These are phyloP conservation scores for Drosophila nigromelanica DNA, from an alignment of 1,140 invertebrate genomes.

Conservation along the genomic window DNA sequence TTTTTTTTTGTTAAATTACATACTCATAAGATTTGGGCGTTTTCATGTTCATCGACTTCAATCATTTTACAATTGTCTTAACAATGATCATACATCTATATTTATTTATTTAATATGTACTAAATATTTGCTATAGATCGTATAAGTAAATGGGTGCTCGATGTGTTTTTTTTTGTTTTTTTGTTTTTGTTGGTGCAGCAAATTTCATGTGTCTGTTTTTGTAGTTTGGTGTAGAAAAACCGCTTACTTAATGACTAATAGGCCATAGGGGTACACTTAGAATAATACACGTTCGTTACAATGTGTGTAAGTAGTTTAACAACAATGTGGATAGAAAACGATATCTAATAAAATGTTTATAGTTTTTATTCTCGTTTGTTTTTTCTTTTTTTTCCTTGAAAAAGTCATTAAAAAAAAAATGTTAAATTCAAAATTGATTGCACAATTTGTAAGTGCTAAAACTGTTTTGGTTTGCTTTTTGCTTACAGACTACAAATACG, in stretches of 20 bases:
- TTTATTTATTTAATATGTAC: conserved; percentile 37
- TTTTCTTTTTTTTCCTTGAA: conserved; percentile 34
- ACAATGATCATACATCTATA: conserved; percentile 36
- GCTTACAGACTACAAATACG: conserved; percentile 69
- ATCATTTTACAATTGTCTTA: conserved; percentile 75
- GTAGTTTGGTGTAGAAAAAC: conserved; percentile 56
- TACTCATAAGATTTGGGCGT: conserved; percentile 84
- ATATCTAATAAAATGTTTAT: conserved; percentile 64
- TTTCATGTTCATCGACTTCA: conserved; percentile 75
- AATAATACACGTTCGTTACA: conserved; percentile 49
- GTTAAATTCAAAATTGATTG: conserved; percentile 69
- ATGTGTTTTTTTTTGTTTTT: conserved; percentile 29
- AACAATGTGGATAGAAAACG: conserved; percentile 75
- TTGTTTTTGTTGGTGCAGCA: conserved; percentile 52
- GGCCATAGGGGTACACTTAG: conserved; percentile 77
- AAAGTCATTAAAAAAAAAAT: conserved; percentile 78
- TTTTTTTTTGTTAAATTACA: conserved; percentile 60
- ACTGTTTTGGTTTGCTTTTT: conserved; percentile 39
- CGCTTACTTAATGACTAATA: conserved; percentile 62
- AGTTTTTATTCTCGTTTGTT: conserved; percentile 22
- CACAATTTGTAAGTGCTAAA: conserved; percentile 36
- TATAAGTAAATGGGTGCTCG: conserved; percentile 66
- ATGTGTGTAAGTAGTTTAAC: conserved; percentile 59
- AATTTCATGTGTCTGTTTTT: conserved; percentile 39
- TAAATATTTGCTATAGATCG: conserved; percentile 42